Percentiles rank a stretch among this genome's conserved stretches.
Conservation (phyloP, 2,888 invertebrate genomes). For the Anarsia innoxiella region DNA sequence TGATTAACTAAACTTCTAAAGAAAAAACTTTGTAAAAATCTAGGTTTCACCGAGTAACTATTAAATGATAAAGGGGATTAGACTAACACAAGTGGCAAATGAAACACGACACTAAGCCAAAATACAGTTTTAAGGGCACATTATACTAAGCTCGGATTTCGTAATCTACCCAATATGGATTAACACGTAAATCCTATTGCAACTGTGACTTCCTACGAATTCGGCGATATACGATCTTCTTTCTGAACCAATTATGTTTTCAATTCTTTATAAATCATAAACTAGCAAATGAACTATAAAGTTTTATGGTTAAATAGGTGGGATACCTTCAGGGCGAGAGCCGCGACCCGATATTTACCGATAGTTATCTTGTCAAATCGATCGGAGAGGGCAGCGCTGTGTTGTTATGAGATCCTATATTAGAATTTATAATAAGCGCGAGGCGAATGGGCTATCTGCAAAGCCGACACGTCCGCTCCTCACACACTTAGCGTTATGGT, state of each 20-base stretch:
- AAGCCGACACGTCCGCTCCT: constrained; percentile 36
- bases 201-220: constrained; percentile 38
- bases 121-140: constrained; percentile 30
- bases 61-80: too few species aligned
- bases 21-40: too few species aligned
- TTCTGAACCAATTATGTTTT: constrained; percentile 21
- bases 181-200: constrained; percentile 37
- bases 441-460: constrained; percentile 28
- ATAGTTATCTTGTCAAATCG: constrained; percentile 49
- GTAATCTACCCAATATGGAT: constrained; percentile 51
- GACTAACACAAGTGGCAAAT: neutral
- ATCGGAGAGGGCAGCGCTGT: constrained; percentile 31
- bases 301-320: constrained; percentile 35
- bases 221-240: constrained; percentile 29
- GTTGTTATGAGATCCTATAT: constrained; percentile 37
- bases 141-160: constrained; percentile 42
- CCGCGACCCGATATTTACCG: constrained; percentile 43
- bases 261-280: constrained; percentile 23
- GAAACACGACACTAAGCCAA: constrained; percentile 17
- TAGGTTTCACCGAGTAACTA: too few species aligned
- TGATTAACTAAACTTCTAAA: too few species aligned
- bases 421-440: constrained; percentile 49
- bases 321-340: constrained; percentile 30
- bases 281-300: constrained; percentile 43
- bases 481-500: constrained; percentile 49